Percentiles rank a stretch among this genome's conserved stretches.
phyloP scores from a whole-genome alignment of 2,797 vertebrate genomes.

The Dromococcyx pavoninus region DNA sequence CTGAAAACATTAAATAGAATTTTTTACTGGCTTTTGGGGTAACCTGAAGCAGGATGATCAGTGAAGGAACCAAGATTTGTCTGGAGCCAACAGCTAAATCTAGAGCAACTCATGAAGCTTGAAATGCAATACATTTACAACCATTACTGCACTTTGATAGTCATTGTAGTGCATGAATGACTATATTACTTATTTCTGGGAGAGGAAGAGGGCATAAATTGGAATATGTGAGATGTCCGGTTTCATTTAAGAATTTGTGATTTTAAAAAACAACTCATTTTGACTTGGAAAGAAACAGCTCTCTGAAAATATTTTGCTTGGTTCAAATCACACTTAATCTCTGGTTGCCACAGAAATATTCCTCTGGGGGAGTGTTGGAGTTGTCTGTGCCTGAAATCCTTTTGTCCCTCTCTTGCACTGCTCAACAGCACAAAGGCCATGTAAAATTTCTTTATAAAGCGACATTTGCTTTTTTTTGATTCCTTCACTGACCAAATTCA shows the following conservation, averaged over 20 bases:
- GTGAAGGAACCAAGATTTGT: not conserved
- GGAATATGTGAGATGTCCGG: not conserved
- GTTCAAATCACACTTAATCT: not conserved
- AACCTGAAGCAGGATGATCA: not conserved
- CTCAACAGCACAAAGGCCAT: not conserved
- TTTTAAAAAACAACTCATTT: not conserved
- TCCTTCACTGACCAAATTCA: not conserved
- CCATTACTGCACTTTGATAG: not conserved
- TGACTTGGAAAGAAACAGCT: not conserved
- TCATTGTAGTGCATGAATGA: not conserved
- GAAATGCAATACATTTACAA: not conserved
- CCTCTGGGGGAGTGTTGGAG: not conserved
- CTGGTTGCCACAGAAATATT: conserved; percentile 10
- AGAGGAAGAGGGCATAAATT: not conserved
- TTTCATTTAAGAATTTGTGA: not conserved
- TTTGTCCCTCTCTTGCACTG: not conserved
- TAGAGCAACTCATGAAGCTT: not conserved
- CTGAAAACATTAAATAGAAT: not conserved
- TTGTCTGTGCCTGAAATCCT: not conserved
- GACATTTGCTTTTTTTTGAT: conserved; percentile 6
- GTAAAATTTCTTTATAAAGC: not conserved
- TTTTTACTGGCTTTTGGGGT: not conserved
- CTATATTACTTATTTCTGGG: not conserved
- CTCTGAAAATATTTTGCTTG: conserved; percentile 19
- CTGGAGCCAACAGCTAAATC: not conserved